Evolutionary conservation across 2,113 vertebrate species (phyloP), one percentile per base, ranked within the genome.

Genomic region (Stigmatopora argus): DNA sequence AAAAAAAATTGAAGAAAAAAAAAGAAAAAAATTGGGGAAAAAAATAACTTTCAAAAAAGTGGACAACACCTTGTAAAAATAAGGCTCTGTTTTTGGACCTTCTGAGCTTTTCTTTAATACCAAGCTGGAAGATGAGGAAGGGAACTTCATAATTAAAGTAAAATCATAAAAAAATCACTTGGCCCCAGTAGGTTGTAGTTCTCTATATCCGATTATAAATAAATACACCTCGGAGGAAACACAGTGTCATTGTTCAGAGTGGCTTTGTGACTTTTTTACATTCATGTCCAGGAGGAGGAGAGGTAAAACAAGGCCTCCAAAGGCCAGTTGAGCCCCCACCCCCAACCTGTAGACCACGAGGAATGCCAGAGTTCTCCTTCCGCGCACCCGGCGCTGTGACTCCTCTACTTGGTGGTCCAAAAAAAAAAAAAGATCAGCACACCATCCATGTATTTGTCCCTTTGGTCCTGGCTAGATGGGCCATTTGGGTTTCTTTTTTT

Each of bases 221-320:
- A 90, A 91, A 90, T 90, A 89, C 84, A 84, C 73, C 80, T 82
- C 84, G 64, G 78, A 74, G 74, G 78, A 85, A 83, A 87, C 87
- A 84, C 85, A 87, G 90, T 87, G 83, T 87, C 82, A 86, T 85
- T 91, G 85, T 87, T 86, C 88, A 79, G 78, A 87, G 86, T 87
- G 86, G 89, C 88, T 88, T 89, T 73, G 45, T 74, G 72, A 77
- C 74, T 78, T 78, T 81, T 74, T 88, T 91, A 92, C 91, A 92
- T 91, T 91, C 91, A 86, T 82, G 85, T 83, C 87, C 81, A 85
- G 79, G 79, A 86, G 71, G 76, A 53, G 75, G 74, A 23, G 76
- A 65, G 35, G 78, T 74, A 64, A 53, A 66, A 38, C 23, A 12
- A 14, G 46, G 63, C 73, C 64, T 52, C 59, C 48, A 52, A 74